Conservation (phyloP, 2,888 invertebrate genomes). For the Thereva unica region DNA sequence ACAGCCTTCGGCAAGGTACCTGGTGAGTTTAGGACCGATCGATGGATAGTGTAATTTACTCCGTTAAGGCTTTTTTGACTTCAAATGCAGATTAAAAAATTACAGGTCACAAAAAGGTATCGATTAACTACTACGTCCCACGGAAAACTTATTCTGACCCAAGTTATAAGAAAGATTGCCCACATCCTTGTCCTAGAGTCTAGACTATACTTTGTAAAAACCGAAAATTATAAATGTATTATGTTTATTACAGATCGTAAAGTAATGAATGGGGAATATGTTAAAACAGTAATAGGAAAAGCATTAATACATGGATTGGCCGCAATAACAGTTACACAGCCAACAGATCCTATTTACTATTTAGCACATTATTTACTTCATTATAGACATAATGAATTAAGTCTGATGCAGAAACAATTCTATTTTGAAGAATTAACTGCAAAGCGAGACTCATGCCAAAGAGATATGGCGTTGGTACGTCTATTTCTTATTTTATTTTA, state of each 20-base stretch:
- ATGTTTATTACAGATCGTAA: slow-evolving; percentile 17
- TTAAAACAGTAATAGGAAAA: slow-evolving; percentile 34
- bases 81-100: too few relatives aligned
- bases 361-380: slow-evolving; percentile 42
- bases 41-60: too few relatives aligned
- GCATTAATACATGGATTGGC: slow-evolving; percentile 40
- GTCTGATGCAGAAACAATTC: slow-evolving; percentile 31
- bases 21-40: too few relatives aligned
- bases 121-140: too few relatives aligned
- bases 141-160: too few relatives aligned
- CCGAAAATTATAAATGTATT: not conserved
- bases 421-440: slow-evolving; percentile 38
- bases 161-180: too few relatives aligned
- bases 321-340: slow-evolving; percentile 39
- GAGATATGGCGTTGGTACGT: slow-evolving; percentile 2
- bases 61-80: too few relatives aligned
- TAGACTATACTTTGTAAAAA: not conserved
- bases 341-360: slow-evolving; percentile 43
- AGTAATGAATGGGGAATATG: slow-evolving; percentile 34
- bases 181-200: not conserved
- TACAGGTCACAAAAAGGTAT: too few relatives aligned
- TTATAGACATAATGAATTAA: slow-evolving; percentile 40
- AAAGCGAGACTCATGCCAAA: slow-evolving; percentile 13
- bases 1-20: too few relatives aligned
- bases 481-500: not conserved